Conservation (phyloP, 1,140 invertebrate species). For the Asbolus verrucosus region DNA sequence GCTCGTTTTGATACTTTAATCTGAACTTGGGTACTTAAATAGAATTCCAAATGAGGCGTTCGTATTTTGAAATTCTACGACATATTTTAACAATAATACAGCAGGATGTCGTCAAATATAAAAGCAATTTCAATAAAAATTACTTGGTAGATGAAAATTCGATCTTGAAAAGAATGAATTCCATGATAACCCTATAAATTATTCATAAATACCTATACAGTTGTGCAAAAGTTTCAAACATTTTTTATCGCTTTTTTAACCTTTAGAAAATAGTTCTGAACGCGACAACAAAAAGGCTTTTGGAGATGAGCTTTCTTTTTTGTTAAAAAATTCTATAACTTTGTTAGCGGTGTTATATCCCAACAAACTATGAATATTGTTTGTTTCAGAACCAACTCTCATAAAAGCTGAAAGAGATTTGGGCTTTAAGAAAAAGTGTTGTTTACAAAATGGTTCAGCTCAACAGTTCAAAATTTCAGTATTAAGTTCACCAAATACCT, state of each 20-base stretch:
- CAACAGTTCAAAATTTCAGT: no score
- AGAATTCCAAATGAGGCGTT: not conserved
- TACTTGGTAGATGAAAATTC: not conserved
- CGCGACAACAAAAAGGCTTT: not conserved
- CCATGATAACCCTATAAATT: not conserved
- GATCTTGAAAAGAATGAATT: not conserved
- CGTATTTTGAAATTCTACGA: not conserved
- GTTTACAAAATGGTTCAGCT: no score
- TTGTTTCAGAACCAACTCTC: no score
- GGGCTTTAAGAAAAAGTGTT: no score
- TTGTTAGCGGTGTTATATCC: no score
- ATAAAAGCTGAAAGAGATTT: no score
- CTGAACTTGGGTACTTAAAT: slow-evolving; percentile 6
- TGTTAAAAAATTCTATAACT: no score
- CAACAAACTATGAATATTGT: no score
- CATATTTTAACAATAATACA: not conserved
- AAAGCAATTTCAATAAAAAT: not conserved
- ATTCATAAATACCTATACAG: not conserved
- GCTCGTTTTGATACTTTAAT: slow-evolving; percentile 11
- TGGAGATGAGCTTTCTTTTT: no score
- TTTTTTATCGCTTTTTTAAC: not conserved
- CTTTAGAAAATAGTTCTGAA: not conserved
- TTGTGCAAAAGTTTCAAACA: not conserved
- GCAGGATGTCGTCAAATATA: no score
- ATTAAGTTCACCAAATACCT: no score